Percentiles rank a stretch among this genome's conserved stretches.
Evolutionary conservation across 2,888 invertebrate genomes (phyloP).

Genomic region (Callimorpha dominula): DNA sequence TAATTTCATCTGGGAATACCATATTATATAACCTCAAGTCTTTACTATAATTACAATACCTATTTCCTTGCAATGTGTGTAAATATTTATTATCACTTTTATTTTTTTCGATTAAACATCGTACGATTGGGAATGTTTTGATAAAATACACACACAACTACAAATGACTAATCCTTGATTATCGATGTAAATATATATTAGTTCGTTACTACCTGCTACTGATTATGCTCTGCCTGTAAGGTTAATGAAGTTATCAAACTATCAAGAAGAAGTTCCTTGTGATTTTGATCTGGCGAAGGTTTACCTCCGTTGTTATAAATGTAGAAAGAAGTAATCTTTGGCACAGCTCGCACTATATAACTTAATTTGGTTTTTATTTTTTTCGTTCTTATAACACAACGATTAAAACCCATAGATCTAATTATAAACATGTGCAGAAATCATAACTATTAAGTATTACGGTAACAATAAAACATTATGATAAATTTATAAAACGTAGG

Average conservation of each 20-base stretch:
- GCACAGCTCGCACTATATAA: no score
- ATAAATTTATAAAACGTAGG: neutral
- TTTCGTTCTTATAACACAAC: neutral
- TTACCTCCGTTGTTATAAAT: no score
- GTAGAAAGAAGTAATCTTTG: no score
- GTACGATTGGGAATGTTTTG: neutral
- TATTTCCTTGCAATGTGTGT: neutral
- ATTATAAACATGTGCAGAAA: neutral
- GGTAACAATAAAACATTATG: conserved; percentile 2
- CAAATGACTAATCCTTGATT: neutral
- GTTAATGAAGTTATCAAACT: neutral
- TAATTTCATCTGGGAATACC: no score
- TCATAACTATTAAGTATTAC: neutral
- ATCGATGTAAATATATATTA: neutral
- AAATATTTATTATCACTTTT: neutral
- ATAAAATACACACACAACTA: neutral
- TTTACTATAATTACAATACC: no score
- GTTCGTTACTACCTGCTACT: neutral
- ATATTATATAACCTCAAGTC: no score
- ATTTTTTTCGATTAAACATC: neutral
- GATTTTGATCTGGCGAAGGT: no score
- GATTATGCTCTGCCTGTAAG: neutral
- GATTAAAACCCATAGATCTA: neutral
- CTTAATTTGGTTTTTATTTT: no score
- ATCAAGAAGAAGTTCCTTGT: no score